Base-by-base conservation (phyloP, 2,797 vertebrate species). In the Lerista edwardsae region DNA sequence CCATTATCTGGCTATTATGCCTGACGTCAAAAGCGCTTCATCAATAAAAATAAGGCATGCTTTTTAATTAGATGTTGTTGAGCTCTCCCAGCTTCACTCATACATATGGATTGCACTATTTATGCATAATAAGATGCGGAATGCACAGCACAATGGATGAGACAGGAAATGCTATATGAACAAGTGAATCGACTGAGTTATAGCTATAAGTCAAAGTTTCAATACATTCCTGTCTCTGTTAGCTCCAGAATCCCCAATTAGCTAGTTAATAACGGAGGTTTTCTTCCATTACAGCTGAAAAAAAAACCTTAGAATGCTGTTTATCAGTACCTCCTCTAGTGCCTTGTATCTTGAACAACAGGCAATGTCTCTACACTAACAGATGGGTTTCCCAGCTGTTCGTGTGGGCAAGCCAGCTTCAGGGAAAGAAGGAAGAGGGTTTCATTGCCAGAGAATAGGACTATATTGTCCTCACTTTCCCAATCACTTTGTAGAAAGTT, bases 311-410 rank as follows among this genome's bases (percentile, higher is more conserved):
- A 59, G 27, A 89, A 39, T 0, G 0, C 57, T 36, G 39, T 84
- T 88, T 86, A 68, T 47, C 81, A 85, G 88, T 90, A 85, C 57
- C 79, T 91, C 79, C 68, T 85, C 72, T 83, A 89, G 85, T 89
- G 86, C 84, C 81, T 94, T 91, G 65, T 69, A 89, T 87, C 82
- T 91, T 72, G 14, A 87, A 90, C 93, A 91, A 89, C 87, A 72
- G 79, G 44, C 41, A 12, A 2, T 89, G 74, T 34, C 7, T 93
- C 83, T 89, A 69, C 85, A 85, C 82, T 87, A 90, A 79, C 92
- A 93, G 92, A 90, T 92, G 91, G 90, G 91, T 81, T 86, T 85
- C 88, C 87, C 93, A 93, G 90, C 87, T 93, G 90, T 93, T 87
- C 55, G n/a, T 89, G 75, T 74, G 31, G 75, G 4, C 67, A 65